Conservation (phyloP, 2,888 invertebrate genomes). For the Xanthia icteritia region DNA sequence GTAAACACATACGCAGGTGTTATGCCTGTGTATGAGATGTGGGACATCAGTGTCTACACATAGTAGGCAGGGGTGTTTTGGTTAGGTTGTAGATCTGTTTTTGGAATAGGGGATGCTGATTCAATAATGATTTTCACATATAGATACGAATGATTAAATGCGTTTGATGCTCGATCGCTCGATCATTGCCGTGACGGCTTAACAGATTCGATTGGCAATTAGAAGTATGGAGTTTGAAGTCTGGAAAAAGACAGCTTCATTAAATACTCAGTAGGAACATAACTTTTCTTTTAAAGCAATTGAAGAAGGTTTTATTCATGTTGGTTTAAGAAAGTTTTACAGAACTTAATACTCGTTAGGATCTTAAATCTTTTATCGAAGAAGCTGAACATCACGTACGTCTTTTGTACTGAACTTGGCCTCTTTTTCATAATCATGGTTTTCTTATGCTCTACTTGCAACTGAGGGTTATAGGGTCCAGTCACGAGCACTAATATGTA, state of each 20-base stretch:
- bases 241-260: background rate
- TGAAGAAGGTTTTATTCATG: conserved; percentile 17
- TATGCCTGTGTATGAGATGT: background rate
- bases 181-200: background rate
- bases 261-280: conserved; percentile 13
- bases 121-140: background rate
- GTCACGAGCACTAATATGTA: no score
- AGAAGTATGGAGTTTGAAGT: background rate
- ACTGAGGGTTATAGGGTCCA: background rate
- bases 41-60: background rate
- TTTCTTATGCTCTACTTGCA: background rate
- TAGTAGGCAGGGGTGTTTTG: background rate
- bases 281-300: conserved; percentile 33
- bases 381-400: background rate
- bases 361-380: conserved; percentile 7
- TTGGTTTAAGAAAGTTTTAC: conserved; percentile 3
- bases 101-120: background rate
- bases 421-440: background rate
- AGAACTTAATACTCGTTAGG: conserved; percentile 10
- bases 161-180: background rate
- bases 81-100: background rate
- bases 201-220: conserved; percentile 8
- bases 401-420: background rate
- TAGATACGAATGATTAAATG: background rate
- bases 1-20: conserved; percentile 6